Base-by-base conservation (phyloP, 2,888 invertebrate genomes). In the Strigamia maritima region DNA sequence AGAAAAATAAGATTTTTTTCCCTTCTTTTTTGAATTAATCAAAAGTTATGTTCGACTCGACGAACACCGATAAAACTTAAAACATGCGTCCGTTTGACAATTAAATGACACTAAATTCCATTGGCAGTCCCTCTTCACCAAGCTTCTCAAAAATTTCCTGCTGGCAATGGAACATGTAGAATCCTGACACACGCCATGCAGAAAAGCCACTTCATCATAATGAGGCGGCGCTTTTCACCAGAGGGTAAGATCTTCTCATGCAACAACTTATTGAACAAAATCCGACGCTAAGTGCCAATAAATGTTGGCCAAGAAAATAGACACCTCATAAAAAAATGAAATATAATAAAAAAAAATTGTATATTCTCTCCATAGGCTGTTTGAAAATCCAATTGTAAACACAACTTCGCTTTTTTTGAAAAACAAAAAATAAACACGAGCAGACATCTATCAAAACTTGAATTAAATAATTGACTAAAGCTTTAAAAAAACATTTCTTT, bases 161-260 rank as follows among this genome's bases (percentile, higher is more conserved):
- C 70, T 16, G 26, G 65, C 65, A 65, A 26, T 3, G 2, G 6
- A 22, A 16, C 65, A 8, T 65, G 65, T 26, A 28, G 12, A 28
- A 19, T 54, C 54, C 54, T 28, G 54, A 19, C 54, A n/a, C 19
- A 54, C 54, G 54, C 54, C 54, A 19, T 19, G n/a, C 54, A 70
- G 70, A 26, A 26, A 70, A 70, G 70, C 70, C 70, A 28, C 70
- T 70, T 28, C n/a, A 28, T 70, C 70, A 28, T 70, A 70, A 28
- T 70, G 28, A 70, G 70, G 70, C 70, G 70, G 70, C 28, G 70
- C 70, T 70, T 70, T 70, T 70, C 70, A 70, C 28, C 35, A 26
- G 28, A 10, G 54, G 19, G 54, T 19, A 19, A 2, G 54, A 2
- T 54, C 26, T 70, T 26, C 24, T 70, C 14, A 70, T 70, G 44